Percentiles rank a stretch among this genome's conserved stretches.
Evolutionary conservation across 2,113 vertebrate species (phyloP).

Genomic region (Chloropsis cyanopogon): DNA sequence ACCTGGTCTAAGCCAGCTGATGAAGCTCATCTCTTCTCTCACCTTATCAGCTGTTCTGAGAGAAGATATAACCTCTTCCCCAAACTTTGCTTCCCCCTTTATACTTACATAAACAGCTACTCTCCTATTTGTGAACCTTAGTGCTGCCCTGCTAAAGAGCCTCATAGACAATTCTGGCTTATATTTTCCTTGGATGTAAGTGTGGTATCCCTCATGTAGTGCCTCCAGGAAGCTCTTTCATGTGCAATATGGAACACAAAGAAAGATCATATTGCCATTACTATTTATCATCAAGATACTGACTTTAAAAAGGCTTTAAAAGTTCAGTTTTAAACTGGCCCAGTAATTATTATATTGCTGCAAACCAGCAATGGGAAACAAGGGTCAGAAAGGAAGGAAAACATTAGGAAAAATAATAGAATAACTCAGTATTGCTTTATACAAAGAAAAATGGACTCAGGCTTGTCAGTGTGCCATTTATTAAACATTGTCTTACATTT

Average conservation of each 20-base stretch:
- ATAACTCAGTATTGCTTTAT: neutral
- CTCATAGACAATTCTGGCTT: neutral
- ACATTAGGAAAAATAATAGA: constrained; percentile 1
- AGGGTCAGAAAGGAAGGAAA: constrained; percentile 32
- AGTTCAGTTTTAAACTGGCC: neutral
- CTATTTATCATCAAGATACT: neutral
- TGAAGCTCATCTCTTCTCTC: neutral
- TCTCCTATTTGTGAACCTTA: neutral
- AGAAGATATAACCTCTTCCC: neutral
- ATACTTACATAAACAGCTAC: neutral
- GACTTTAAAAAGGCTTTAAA: neutral
- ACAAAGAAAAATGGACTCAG: neutral
- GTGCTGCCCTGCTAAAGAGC: neutral
- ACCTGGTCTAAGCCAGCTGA: neutral
- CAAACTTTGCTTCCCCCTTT: neutral
- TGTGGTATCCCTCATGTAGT: neutral
- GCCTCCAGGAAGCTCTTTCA: constrained; percentile 22
- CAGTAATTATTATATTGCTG: neutral
- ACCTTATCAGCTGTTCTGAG: neutral
- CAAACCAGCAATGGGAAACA: neutral
- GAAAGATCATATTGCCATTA: neutral
- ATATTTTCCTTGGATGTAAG: constrained; percentile 1
- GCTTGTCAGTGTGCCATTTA: constrained; percentile 27
- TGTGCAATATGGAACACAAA: neutral
- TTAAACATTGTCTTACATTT: constrained; percentile 40